Evolutionary conservation across 2,888 invertebrate genomes (phyloP).

Genomic region (Galerucella nymphaeae): DNA sequence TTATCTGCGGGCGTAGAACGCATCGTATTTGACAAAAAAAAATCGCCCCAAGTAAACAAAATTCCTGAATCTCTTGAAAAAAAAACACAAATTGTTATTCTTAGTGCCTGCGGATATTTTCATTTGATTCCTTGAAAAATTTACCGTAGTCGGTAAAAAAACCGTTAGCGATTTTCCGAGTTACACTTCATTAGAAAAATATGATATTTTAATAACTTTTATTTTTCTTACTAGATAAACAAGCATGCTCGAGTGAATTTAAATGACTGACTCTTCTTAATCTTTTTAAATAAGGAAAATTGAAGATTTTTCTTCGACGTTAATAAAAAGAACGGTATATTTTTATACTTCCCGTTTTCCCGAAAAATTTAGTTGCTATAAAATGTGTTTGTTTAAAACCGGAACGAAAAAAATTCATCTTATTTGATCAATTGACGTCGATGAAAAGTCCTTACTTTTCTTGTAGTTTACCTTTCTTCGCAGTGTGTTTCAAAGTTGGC

Average conservation of each 20-base stretch:
- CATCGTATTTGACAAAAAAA: conserved; percentile 44
- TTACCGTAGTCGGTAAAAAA: conserved; percentile 21
- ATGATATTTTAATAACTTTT: conserved; percentile 31
- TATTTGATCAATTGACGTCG: background rate
- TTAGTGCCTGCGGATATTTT: conserved; percentile 55
- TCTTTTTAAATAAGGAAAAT: background rate
- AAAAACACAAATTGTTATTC: conserved; percentile 48
- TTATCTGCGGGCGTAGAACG: conserved; percentile 46
- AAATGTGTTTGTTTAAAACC: background rate
- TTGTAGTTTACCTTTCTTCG: no score
- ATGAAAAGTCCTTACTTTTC: background rate
- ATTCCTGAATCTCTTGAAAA: conserved; percentile 23
- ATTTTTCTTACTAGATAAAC: conserved; percentile 13
- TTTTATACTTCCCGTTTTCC: background rate
- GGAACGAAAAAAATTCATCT: background rate
- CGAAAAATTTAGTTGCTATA: background rate
- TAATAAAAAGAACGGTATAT: background rate
- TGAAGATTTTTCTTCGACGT: conserved; percentile 8
- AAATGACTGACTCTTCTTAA: conserved; percentile 35
- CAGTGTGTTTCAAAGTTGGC: no score
- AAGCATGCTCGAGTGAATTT: conserved; percentile 36
- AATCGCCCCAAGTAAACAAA: conserved; percentile 38
- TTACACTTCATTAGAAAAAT: conserved; percentile 28
- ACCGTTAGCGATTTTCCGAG: conserved; percentile 20
- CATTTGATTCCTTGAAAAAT: conserved; percentile 20